Conservation (phyloP, 2,888 invertebrate species). For the Dolichopus griseipennis region DNA sequence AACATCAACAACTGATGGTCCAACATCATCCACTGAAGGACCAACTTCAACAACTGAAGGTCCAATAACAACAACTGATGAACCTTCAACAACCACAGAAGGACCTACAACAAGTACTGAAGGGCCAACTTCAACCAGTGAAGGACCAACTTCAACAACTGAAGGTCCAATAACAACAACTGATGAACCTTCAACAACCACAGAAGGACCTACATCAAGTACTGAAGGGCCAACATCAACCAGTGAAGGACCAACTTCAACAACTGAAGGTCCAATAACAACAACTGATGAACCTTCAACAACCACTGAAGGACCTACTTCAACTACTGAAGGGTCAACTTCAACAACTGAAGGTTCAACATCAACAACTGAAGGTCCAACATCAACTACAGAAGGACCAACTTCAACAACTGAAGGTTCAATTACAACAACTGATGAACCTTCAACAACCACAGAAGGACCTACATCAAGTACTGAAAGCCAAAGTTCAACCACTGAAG, state of each 20-base stretch:
- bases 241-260: neutral
- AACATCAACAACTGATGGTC: too few species aligned
- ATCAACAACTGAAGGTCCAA: neutral
- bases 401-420: neutral
- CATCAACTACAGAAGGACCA: neutral
- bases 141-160: neutral
- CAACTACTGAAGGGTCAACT: neutral
- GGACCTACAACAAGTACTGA: too few species aligned
- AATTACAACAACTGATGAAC: neutral
- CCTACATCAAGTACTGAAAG: neutral
- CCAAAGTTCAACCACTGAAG: neutral
- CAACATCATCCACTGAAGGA: neutral
- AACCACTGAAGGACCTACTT: neutral
- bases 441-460: neutral
- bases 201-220: neutral
- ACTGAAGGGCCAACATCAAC: neutral
- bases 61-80: neutral
- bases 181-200: neutral
- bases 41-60: neutral
- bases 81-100: neutral
- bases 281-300: neutral
- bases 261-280: constrained; percentile 9
- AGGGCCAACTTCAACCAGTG: too few species aligned
- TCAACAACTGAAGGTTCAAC: neutral
- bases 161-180: neutral